Evolutionary conservation across 2,797 vertebrate genomes (phyloP).

Genomic region (Morelia viridis): DNA sequence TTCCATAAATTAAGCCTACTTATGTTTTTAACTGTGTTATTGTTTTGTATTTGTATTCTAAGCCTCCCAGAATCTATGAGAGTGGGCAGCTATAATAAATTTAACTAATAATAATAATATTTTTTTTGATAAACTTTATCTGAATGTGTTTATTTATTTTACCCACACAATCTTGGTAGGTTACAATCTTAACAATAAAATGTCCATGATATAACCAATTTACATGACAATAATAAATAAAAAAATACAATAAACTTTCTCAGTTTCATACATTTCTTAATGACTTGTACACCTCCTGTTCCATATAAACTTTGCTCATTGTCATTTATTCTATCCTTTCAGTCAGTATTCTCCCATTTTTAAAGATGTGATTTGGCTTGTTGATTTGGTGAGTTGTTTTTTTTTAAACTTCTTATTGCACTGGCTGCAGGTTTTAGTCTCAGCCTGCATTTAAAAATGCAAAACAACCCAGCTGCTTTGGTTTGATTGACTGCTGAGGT

Average conservation of each 20-base stretch:
- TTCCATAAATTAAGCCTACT: background rate
- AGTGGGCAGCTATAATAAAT: background rate
- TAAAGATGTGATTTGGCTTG: background rate
- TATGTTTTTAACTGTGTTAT: background rate
- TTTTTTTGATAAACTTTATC: background rate
- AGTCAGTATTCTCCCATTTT: background rate
- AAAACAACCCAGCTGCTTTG: background rate
- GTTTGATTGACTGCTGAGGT: background rate
- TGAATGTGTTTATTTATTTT: background rate
- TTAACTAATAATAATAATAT: background rate
- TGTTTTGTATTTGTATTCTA: background rate
- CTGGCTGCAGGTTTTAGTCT: background rate
- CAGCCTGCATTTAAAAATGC: background rate
- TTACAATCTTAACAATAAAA: background rate
- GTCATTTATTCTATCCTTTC: background rate
- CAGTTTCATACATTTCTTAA: background rate
- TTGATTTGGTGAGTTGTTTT: background rate
- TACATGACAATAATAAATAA: background rate
- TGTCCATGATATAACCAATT: background rate
- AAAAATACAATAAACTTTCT: background rate
- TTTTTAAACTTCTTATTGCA: background rate
- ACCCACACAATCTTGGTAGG: background rate
- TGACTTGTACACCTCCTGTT: background rate
- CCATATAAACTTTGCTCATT: background rate
- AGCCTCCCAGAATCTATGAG: too few relatives aligned